These are phyloP conservation scores for Monodelphis domestica DNA, from an alignment of 2,797 vertebrate species.

Conservation along the genomic window DNA sequence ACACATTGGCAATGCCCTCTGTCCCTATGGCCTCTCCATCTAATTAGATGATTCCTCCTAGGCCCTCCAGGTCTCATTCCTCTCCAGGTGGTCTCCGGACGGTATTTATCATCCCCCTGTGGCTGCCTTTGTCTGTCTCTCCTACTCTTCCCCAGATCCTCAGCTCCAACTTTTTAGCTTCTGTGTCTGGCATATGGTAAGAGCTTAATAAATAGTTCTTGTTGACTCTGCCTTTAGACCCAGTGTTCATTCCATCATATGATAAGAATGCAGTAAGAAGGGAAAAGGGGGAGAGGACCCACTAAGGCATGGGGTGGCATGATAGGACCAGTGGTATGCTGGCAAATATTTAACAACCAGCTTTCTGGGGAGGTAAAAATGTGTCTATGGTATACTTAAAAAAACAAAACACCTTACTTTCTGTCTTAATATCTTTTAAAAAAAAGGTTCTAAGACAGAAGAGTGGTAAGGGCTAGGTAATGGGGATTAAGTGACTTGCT, in stretches of 20 bases:
- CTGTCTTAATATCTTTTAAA: too few species aligned
- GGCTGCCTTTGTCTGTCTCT: not conserved
- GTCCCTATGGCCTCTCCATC: not conserved
- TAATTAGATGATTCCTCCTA: not conserved
- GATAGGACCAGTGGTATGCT: not conserved
- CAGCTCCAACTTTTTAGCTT: not conserved
- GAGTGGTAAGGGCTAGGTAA: too few species aligned
- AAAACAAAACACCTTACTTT: too few species aligned
- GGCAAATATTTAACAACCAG: not conserved
- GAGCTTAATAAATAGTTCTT: not conserved
- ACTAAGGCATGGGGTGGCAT: not conserved
- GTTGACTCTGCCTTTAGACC: not conserved
- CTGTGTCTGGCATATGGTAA: not conserved
- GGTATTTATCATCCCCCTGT: not conserved
- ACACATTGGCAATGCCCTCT: not conserved
- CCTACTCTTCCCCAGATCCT: not conserved
- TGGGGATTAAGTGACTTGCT: too few species aligned
- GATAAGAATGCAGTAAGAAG: not conserved
- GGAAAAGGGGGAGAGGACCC: not conserved
- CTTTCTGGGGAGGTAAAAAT: not conserved
- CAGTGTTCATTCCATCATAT: not conserved
- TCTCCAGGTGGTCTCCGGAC: not conserved
- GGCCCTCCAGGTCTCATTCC: not conserved
- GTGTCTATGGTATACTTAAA: not conserved
- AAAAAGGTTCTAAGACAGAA: too few species aligned